Base-by-base conservation (phyloP, 1,140 invertebrate species). In the Pogonomyrmex californicus region DNA sequence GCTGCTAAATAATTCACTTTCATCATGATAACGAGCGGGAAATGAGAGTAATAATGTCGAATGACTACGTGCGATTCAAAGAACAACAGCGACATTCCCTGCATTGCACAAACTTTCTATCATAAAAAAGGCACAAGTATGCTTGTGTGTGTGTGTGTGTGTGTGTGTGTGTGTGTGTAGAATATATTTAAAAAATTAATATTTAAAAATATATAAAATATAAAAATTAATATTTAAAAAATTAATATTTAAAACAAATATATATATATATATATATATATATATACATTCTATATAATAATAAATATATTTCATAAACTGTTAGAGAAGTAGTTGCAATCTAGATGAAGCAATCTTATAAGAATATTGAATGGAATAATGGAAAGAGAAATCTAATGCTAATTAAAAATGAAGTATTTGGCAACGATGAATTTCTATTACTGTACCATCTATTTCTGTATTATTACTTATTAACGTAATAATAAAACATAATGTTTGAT, bases 1-100 rank as follows among this genome's bases (percentile, higher is more conserved):
- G 9, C 75, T 51, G 82, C 58, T 79, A 81, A 88, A 88, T 89
- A 85, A 81, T 88, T 88, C 82, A 86, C 87, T 89, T 89, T 88
- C 88, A 88, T 88, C 86, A 73, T 54, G 86, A 87, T 88, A 85
- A 68, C 75, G 47, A 85, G 60, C 86, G 49, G 70, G 58, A 77
- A 71, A 38, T 87, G 70, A 36, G 54, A 51, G 76, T 83, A 83
- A 87, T 62, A 87, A 54, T 23, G 54, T 49, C 54, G 63, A 63
- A 87, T 87, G 77, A 87, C 81, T 83, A 54, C 51, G 17, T 36
- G 17, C 36, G 68, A 47, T 36, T 14, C 30, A 14, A 58, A 49
- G 56, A 87, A 83, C 38, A 68, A 86, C 71, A 51, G 54, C 77
- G 86, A 87, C 62, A 68, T 23, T 75, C 49, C 7, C 66, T 56